Base-by-base conservation (phyloP, 64 coral and sea anemone species). In the Stichodactyla helianthus region DNA sequence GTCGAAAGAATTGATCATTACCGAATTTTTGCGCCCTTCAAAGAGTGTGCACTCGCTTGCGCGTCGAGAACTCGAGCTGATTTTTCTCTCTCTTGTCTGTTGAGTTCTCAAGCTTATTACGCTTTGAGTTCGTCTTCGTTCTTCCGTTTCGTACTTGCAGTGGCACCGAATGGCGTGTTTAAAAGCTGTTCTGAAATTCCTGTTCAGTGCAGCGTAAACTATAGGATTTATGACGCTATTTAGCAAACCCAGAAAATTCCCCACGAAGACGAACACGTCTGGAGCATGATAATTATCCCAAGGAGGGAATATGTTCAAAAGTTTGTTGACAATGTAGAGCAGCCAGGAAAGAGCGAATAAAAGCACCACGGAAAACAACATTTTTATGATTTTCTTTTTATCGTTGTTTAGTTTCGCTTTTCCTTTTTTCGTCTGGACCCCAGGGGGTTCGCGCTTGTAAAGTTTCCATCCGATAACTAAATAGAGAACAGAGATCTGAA, bases 211-310 rank as follows among this genome's bases (percentile, higher is more conserved):
- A 0, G 93, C 93, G 53, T 95, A 95, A 89, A 95, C 86, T 16
- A 95, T 59, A 54, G 93, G 93, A 50, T 95, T 95, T 22, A 88
- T 88, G 11, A 91, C 90, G 67, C 93, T 95, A 87, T 95, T 95
- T 11, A 95, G 6, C 54, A 95, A 53, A 8, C 83, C 93, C 8
- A 95, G 63, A 58, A 95, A 89, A 59, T 95, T 95, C 50, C 89
- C 89, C 77, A 95, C 89, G 77, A 84, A 92, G 12, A 95, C 89
- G 83, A 95, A 95, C 18, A 92, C 65, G 62, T 86, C 83, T 83
- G 93, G 67, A 15, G 87, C 10, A 17, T 83, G 25, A 25, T 74
- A 95, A 59, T 54, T 82, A 17, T 67, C 28, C 0, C 35, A 82
- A 7, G 93, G 87, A 81, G 93, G 93, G 26, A 89, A 95, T 55